Evolutionary conservation across 2,797 vertebrate genomes (phyloP), one percentile per base, ranked within the genome.

Genomic region (Hippopotamyrus pictus): DNA sequence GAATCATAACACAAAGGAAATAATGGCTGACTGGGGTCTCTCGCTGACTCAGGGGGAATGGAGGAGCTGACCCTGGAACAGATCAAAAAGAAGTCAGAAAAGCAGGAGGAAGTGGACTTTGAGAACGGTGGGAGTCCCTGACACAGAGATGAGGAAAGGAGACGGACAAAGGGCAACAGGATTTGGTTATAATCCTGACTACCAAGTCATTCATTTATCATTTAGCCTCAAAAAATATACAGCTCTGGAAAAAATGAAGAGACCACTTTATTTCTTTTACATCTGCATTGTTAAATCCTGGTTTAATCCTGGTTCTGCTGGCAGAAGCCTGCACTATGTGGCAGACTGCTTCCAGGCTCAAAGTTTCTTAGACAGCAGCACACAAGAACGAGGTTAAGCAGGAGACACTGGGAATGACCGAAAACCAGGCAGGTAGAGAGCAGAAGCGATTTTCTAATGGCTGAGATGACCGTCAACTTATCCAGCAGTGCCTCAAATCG

Each of bases 11-110:
- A 50, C 5, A 7, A 29, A 53, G 51, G 29, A 59, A 59, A n/a
- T 7, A 59, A 19, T 11, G 51, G 11, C 50, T 87, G 85, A 87
- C 33, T 37, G 33, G 9, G 29, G 22, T 85, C 6, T 48, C 19
- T 3, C 12, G 0, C 46, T 22, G 87, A 59, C 9, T 53, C 90
- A 99, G 98, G 95, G 29, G 97, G 97, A 25, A 97, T 98, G 97
- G 97, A 99, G 88, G 98, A 97, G 90, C 97, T 97, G 14, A 97
- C 95, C 22, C 90, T 98, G n/a, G 97, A 97, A 65, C 96, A 97
- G 90, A 97, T 98, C 84, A 95, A 95, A 90, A 94, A 93, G 29
- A 94, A 93, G 53, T 96, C 95, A 0, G 96, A 97, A n/a, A 90
- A 94, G 29, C 97, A 98, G 91, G 95, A 97, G 89, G 96, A 97